Base-by-base conservation (phyloP, 2,888 invertebrate genomes). In the Crossocerus cetratus region DNA sequence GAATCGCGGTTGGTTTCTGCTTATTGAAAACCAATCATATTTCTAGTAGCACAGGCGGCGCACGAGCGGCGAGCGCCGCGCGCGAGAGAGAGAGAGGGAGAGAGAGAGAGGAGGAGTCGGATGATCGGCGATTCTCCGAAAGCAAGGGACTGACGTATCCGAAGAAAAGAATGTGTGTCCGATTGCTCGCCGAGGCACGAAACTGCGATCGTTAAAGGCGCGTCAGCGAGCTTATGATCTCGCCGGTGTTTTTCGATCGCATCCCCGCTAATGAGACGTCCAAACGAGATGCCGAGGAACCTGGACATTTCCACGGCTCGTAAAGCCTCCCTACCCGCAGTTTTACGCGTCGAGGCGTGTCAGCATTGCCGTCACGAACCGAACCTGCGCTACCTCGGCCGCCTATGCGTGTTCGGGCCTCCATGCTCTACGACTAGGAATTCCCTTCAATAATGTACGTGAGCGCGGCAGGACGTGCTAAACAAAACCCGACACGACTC, bases 211-310 rank as follows among this genome's bases (percentile, higher is more conserved):
- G 32, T 32, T 32, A 32, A 32, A 32, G 32, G 32, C 8, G 11
- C 8, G 32, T 32, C 32, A 32, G 32, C 32, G 8, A 32, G 32
- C 32, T 32, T 32, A 32, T 32, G 32, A 32, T 74, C 43, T 43
- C 58, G 18, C 43, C 32, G 22, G 59, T 20, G 57, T 71, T 22
- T 54, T 55, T 57, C 69, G 66, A 73, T 69, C 71, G 68, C 59
- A 67, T 57, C 14, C 58, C 23, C 70, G 71, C 76, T 82, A 81
- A 81, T 82, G 80, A 82, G 74, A 82, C 42, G 43, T 56, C 56
- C 70, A 71, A 81, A 74, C 57, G 62, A 32, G 58, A 53, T 44
- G 53, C 14, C 42, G 61, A 20, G 56, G 66, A 80, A 69, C 71
- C 59, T 59, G 72, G 66, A 61, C 72, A 56, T 72, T 54, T 77